Evolutionary conservation across 2,797 vertebrate species (phyloP), one percentile per base, ranked within the genome.

Genomic region (Acanthiza pusilla): DNA sequence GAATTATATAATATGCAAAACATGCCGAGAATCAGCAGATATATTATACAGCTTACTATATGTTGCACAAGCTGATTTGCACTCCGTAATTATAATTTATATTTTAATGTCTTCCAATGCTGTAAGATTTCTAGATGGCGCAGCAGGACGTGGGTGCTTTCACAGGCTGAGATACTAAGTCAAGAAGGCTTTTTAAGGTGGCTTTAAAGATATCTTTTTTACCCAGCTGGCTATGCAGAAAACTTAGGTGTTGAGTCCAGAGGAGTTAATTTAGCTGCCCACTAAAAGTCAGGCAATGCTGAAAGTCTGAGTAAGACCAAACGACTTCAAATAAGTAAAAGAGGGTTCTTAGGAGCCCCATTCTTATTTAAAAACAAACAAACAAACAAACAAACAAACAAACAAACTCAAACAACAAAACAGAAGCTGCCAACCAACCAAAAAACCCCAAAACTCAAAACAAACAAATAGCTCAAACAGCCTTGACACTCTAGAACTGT

Each of bases 271-370:
- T 88, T 54, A 81, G 18, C 26, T 65, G 10, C 21, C 61, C 34
- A 27, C 32, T 65, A 78, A 89, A 74, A 57, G 57, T 48, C 45
- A 60, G 32, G 13, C 11, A 48, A 29, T 57, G 8, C 45, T 68
- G 57, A 13, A 30, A 76, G 14, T 29, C 16, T 32, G 17, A 30
- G 3, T 26, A 51, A 80, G 25, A 58, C 11, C 45, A 47, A 88
- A 50, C 18, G 19, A 29, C 6, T 47, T 8, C 21, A 51, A 27
- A 22, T 10, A 82, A 71, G 40, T 45, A 70, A 50, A 45, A 68
- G 62, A 63, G 3, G 5, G 9, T 0, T 0, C 5, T 55, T 32
- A 29, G 32, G 5, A 65, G 9, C 5, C 11, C 2, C 21, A 25
- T 50, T 32, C 12, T 34, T 53, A 8, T 40, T 54, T 15, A 17